Percentiles rank a stretch among this genome's conserved stretches.
phyloP scores from a whole-genome alignment of 2,113 vertebrate species.

The Oreotragus oreotragus region DNA sequence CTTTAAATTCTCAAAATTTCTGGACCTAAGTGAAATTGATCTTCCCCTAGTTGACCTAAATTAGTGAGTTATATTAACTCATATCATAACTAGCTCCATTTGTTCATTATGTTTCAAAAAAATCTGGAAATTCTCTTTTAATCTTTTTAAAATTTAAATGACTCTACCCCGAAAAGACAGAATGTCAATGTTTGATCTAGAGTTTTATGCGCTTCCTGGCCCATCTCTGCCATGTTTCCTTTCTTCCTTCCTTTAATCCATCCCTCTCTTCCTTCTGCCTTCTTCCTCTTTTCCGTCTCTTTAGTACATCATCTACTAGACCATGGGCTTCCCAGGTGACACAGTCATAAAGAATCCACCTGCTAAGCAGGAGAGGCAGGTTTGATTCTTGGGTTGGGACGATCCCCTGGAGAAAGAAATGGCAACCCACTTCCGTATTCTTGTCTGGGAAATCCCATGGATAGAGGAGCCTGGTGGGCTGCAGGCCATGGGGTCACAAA shows the following conservation, averaged over 20 bases:
- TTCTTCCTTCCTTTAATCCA: not conserved
- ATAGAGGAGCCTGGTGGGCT: not conserved
- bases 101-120: constrained; percentile 11
- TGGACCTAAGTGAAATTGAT: not conserved
- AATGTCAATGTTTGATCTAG: not conserved
- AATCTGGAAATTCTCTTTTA: not conserved
- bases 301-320: not conserved
- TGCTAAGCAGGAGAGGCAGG: not conserved
- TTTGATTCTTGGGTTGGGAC: not conserved
- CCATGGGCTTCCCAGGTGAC: not conserved
- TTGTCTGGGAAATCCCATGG: not conserved
- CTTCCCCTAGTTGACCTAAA: not conserved
- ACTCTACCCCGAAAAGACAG: not conserved
- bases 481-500: not conserved
- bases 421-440: not conserved
- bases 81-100: not conserved
- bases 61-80: not conserved
- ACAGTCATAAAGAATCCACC: not conserved
- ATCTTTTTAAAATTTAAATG: not conserved
- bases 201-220: not conserved
- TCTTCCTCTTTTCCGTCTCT: not conserved
- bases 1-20: not conserved
- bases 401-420: not conserved
- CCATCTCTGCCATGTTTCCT: not conserved
- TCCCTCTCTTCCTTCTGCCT: not conserved